Evolutionary conservation across 2,888 invertebrate species (phyloP), one percentile per base, ranked within the genome.

Genomic region (Argynnis bischoffii): DNA sequence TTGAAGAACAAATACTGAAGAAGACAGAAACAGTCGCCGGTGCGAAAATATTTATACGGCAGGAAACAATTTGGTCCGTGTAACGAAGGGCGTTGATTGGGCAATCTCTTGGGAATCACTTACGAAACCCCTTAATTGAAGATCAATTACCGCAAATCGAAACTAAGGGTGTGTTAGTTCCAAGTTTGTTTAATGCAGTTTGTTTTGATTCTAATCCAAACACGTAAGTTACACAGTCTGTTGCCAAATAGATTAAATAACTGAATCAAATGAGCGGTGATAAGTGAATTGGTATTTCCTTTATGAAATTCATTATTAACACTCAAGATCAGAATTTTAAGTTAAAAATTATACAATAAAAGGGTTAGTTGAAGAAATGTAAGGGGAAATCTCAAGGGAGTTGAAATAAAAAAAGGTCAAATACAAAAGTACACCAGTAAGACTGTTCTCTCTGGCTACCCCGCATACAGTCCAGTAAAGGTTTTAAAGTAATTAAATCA

Each of bases 141-240:
- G 83, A 84, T 85, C 85, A 84, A 85, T 87, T 85, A 86, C 78
- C 79, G 73, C 69, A 78, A 84, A 86, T 85, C 83, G 84, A 86
- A 82, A 82, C 77, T 80, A 79, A 83, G 63, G 78, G 81, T 8
- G 67, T 66, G 67, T 69, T 61, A 18, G 55, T 59, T 50, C 59
- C 11, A 64, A 66, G 55, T 68, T 72, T 57, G 54, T 63, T 55
- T 53, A 56, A 67, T 56, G 64, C 59, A 54, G 46, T 64, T 54
- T 63, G 64, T 65, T 67, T 69, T 60, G 55, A 71, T 67, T 69
- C 57, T 6, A 18, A 46, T 21, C 31, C 50, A 55, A 67, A 54
- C 50, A 50, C 46, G 8, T 26, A 18, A 31, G 50, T 48, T 60
- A 60, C 48, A 50, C 31, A 11, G 6, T 51, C 51, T 13, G 31